A percentile compares a stretch with the other conserved stretches of the same genome.
Evolutionary conservation across 2,113 vertebrate genomes (phyloP).

Genomic region (Sebastes schlegelii): DNA sequence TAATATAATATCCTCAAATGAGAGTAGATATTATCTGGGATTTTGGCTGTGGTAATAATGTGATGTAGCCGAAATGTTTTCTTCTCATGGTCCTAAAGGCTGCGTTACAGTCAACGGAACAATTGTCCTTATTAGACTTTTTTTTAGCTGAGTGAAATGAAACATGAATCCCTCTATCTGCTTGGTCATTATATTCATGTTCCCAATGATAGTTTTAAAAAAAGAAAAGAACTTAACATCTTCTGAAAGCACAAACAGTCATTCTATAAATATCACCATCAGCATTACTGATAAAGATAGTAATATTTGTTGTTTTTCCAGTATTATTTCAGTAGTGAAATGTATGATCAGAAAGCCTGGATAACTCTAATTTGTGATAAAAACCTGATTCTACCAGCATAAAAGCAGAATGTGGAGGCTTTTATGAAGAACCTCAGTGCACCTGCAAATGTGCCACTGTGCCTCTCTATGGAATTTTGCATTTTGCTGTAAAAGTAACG

Average conservation of each 20-base stretch:
- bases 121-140: conserved; percentile 40
- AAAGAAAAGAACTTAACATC: conserved; percentile 24
- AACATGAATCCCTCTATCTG: conserved; percentile 38
- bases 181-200: conserved; percentile 19
- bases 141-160: conserved; percentile 42
- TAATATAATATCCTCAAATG: conserved; percentile 47
- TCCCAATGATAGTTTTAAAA: conserved; percentile 42
- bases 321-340: not conserved
- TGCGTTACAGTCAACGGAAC: conserved; percentile 45
- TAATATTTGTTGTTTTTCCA: not conserved
- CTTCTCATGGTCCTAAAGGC: conserved; percentile 35
- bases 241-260: conserved; percentile 27
- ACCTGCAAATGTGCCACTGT: not conserved
- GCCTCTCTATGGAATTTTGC: not conserved
- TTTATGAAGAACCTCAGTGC: not conserved
- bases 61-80: conserved; percentile 47
- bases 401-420: not conserved
- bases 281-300: conserved; percentile 20
- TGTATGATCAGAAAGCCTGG: not conserved
- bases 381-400: not conserved
- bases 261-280: conserved; percentile 14
- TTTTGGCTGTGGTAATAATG: conserved; percentile 41
- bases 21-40: conserved; percentile 58
- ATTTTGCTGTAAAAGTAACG: not conserved
- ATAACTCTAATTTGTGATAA: not conserved